phyloP scores from a whole-genome alignment of 1,140 invertebrate genomes.

The Drosophila mayri region DNA sequence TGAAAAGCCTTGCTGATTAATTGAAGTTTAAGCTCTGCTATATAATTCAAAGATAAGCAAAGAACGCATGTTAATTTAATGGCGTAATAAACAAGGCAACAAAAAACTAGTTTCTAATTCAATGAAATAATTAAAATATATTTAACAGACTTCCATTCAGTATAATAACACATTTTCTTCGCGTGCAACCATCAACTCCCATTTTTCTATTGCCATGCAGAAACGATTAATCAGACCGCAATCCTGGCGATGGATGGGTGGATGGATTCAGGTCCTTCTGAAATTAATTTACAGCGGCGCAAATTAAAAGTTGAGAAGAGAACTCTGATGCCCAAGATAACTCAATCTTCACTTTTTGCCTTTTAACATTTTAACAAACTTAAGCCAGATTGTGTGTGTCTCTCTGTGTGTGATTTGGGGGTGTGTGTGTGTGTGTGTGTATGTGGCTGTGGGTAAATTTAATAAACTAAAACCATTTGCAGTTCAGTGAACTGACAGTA shows the following conservation, averaged over 20 bases:
- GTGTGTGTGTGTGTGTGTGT: background rate
- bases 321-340: slow-evolving; percentile 31
- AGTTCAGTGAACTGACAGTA: slow-evolving; percentile 84
- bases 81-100: background rate
- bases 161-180: background rate
- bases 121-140: background rate
- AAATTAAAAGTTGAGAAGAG: slow-evolving; percentile 66
- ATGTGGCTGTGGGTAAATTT: slow-evolving; percentile 60
- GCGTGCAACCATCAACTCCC: slow-evolving; percentile 15
- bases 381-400: slow-evolving; percentile 61
- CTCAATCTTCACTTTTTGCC: slow-evolving; percentile 71
- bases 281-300: slow-evolving; percentile 74
- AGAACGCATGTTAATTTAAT: background rate
- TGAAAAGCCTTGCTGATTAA: too few relatives aligned
- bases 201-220: slow-evolving; percentile 45
- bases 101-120: background rate
- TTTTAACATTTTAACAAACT: slow-evolving; percentile 76
- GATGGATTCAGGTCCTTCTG: slow-evolving; percentile 10
- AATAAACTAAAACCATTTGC: slow-evolving; percentile 84
- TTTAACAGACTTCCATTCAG: background rate
- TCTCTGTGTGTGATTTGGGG: slow-evolving; percentile 4
- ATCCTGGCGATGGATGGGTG: slow-evolving; percentile 45
- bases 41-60: too few relatives aligned
- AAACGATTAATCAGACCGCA: slow-evolving; percentile 78
- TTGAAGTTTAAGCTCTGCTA: too few relatives aligned